Evolutionary conservation across 2,888 invertebrate genomes (phyloP).

Genomic region (Thera britannica): DNA sequence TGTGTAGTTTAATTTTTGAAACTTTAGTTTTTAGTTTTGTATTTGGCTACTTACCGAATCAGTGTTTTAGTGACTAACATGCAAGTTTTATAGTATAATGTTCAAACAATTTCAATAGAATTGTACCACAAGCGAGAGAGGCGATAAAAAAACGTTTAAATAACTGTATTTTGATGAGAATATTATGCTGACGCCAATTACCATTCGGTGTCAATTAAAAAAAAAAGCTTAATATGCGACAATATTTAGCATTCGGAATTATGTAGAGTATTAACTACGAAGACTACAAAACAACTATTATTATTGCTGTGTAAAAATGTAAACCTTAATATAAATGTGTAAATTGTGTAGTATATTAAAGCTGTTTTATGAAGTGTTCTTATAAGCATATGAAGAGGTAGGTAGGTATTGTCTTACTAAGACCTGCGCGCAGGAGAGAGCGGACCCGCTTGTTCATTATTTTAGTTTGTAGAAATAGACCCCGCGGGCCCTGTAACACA

Average conservation of each 20-base stretch:
- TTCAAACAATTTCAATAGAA: slow-evolving; percentile 57
- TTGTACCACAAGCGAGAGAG: slow-evolving; percentile 48
- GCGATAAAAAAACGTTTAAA: slow-evolving; percentile 43
- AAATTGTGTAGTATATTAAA: slow-evolving; percentile 83
- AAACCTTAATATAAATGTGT: slow-evolving; percentile 80
- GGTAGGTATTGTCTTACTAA: slow-evolving; percentile 61
- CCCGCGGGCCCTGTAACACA: slow-evolving; percentile 11
- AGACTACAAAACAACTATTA: slow-evolving; percentile 82
- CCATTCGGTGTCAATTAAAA: slow-evolving; percentile 66
- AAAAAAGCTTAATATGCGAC: slow-evolving; percentile 81
- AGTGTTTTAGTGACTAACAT: slow-evolving; percentile 65
- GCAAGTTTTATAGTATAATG: slow-evolving; percentile 59
- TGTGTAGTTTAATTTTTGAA: slow-evolving; percentile 67
- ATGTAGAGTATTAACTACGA: slow-evolving; percentile 79
- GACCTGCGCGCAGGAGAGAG: slow-evolving; percentile 45
- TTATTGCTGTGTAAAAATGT: slow-evolving; percentile 84
- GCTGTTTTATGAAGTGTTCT: slow-evolving; percentile 84
- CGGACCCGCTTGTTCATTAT: slow-evolving; percentile 43
- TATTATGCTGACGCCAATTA: slow-evolving; percentile 65
- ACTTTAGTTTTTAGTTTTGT: slow-evolving; percentile 65
- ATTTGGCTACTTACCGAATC: slow-evolving; percentile 65
- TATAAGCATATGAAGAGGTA: slow-evolving; percentile 75
- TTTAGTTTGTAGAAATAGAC: slow-evolving; percentile 44
- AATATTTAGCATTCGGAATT: slow-evolving; percentile 82
- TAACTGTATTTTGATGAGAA: slow-evolving; percentile 63